phyloP scores from a whole-genome alignment of 2,888 invertebrate species.

The Eupeodes luniger region DNA sequence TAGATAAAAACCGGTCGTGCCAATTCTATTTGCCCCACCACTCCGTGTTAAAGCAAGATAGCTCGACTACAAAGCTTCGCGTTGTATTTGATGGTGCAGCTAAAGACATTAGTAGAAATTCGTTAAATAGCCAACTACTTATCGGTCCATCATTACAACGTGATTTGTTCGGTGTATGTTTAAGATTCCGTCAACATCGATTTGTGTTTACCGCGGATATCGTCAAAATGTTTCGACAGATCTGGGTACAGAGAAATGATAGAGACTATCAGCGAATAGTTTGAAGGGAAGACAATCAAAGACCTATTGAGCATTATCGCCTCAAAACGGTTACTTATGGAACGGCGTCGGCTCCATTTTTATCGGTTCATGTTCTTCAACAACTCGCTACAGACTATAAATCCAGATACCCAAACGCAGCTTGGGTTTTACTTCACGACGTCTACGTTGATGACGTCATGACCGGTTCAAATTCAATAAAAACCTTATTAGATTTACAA shows the following conservation, averaged over 20 bases:
- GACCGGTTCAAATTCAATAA: slow-evolving; percentile 32
- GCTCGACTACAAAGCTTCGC: slow-evolving; percentile 27
- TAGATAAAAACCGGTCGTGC: neutral
- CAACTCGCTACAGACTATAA: slow-evolving; percentile 61
- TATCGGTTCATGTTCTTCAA: slow-evolving; percentile 67
- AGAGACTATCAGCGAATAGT: slow-evolving; percentile 67
- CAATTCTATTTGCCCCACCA: slow-evolving; percentile 34
- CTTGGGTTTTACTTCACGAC: slow-evolving; percentile 55
- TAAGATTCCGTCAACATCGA: slow-evolving; percentile 63
- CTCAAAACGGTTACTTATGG: slow-evolving; percentile 71
- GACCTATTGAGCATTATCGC: slow-evolving; percentile 56
- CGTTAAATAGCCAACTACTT: slow-evolving; percentile 23
- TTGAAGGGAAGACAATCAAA: slow-evolving; percentile 51
- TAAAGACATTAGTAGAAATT: slow-evolving; percentile 15
- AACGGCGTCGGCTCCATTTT: slow-evolving; percentile 64
- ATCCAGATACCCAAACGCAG: slow-evolving; percentile 51
- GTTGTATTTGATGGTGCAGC: slow-evolving; percentile 7
- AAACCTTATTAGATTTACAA: slow-evolving; percentile 2
- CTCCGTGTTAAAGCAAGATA: slow-evolving; percentile 33
- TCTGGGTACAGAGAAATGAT: slow-evolving; percentile 61
- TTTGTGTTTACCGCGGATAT: slow-evolving; percentile 69
- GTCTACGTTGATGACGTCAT: slow-evolving; percentile 73
- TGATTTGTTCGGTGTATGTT: slow-evolving; percentile 1
- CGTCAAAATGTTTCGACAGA: slow-evolving; percentile 70
- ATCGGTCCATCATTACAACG: neutral